phyloP scores from a whole-genome alignment of 2,888 invertebrate genomes.

The Cheilosia scutellata region DNA sequence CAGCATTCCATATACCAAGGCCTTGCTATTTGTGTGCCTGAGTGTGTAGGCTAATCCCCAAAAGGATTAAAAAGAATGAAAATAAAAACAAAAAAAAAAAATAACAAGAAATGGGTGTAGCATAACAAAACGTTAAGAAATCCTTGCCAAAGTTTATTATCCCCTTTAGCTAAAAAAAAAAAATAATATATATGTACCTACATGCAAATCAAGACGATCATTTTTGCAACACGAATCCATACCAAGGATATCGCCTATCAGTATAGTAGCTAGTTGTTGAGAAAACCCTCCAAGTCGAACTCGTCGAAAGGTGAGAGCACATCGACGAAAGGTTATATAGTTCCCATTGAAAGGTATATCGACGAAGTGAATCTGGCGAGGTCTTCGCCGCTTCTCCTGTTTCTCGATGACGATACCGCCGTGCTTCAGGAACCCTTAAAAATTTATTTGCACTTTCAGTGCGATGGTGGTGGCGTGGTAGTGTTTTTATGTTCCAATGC shows the following conservation, averaged over 20 bases:
- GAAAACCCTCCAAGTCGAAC: constrained; percentile 25
- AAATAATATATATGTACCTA: constrained; percentile 19
- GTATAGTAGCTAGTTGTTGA: neutral
- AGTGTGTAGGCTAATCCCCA: constrained; percentile 65
- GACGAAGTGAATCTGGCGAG: constrained; percentile 45
- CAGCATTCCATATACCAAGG: neutral
- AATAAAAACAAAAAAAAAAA: constrained; percentile 38
- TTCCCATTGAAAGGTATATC: constrained; percentile 58
- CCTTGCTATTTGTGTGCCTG: constrained; percentile 32
- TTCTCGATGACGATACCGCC: neutral
- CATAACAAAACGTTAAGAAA: constrained; percentile 59
- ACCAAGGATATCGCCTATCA: constrained; percentile 69
- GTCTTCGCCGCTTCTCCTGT: neutral
- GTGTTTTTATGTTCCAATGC: constrained; percentile 43
- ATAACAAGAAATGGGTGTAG: constrained; percentile 3
- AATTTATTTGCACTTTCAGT: constrained; percentile 49
- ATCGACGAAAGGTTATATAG: constrained; percentile 59
- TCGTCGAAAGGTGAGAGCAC: constrained; percentile 45
- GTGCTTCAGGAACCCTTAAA: constrained; percentile 58
- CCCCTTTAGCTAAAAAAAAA: constrained; percentile 41
- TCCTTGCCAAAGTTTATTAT: constrained; percentile 70
- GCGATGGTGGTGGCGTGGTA: constrained; percentile 10
- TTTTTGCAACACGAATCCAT: constrained; percentile 49
- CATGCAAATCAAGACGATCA: constrained; percentile 73
- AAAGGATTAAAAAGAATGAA: constrained; percentile 73